Evolutionary conservation across 2,797 vertebrate genomes (phyloP).

Genomic region (Glyptemys insculpta): DNA sequence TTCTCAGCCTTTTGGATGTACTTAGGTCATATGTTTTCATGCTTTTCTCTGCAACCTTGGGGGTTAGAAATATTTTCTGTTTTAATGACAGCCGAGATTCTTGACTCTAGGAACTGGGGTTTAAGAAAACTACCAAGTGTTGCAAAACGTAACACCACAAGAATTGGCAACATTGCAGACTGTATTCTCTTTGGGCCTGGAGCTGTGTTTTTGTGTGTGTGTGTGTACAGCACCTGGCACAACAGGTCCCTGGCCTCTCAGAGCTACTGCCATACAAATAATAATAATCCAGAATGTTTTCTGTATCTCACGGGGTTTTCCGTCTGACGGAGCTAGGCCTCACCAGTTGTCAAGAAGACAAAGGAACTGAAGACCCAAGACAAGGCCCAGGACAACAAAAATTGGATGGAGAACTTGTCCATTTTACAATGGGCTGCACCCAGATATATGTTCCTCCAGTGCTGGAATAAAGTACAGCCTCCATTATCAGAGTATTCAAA

Average conservation of each 20-base stretch:
- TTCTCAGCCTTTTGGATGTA: neutral
- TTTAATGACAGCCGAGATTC: neutral
- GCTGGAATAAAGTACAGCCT: neutral
- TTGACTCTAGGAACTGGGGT: neutral
- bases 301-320: slow-evolving; percentile 27
- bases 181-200: neutral
- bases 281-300: slow-evolving; percentile 40
- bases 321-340: neutral
- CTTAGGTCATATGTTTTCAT: neutral
- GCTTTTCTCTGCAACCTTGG: neutral
- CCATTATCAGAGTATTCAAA: neutral
- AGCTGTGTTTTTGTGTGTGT: neutral
- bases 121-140: neutral
- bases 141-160: neutral
- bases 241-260: neutral
- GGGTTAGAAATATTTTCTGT: neutral
- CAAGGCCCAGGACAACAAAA: neutral
- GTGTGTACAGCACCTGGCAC: neutral
- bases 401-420: neutral
- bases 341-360: slow-evolving; percentile 13
- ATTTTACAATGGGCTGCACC: neutral
- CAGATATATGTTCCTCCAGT: too few species aligned
- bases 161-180: neutral
- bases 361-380: neutral
- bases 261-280: slow-evolving; percentile 35